Evolutionary conservation across 1,140 invertebrate genomes (phyloP), one percentile per base, ranked within the genome.

Genomic region (Belonocnema kinseyi): DNA sequence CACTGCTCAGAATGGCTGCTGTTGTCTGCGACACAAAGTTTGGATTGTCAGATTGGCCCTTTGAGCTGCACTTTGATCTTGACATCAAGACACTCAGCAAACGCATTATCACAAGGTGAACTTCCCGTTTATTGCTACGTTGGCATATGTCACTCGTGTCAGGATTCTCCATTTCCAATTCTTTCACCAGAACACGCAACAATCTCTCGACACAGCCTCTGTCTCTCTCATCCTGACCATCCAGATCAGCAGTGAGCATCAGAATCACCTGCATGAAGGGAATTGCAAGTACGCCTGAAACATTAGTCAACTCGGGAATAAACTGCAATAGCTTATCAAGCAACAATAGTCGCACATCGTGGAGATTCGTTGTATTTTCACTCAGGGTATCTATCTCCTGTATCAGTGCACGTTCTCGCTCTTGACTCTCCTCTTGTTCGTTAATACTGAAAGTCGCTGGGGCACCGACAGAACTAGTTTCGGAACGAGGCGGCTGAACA

Each of bases 191-290:
- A 0, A 95, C 93, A 54, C 93, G 92, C 0, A 99, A 92, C 10
- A 98, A 91, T 10, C 93, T 93, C 80, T 97, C 95, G 1, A 98
- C 91, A 46, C 95, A 95, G 1, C 92, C 92, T 81, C 94, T 94
- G 84, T 98, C 97, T 61, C 94, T 93, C 81, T 97, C 97, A 14
- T 95, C 94, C 85, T 94, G 94, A 5, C 95, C 95, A 90, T 98
- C 97, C 11, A 99, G 92, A 90, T 99, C 97, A 58, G 95, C 95
- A 6, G 97, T 97, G 46, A 99, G 91, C 95, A 98, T 98, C 7
- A 98, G 92, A 5, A 99, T 92, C 6, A 97, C 96, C 93, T 97
- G 97, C 92, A 98, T 95, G 79, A 96, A 96, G 1, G 98, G 98
- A 88, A 99, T 97, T 13, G 96, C 94, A 75, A 96, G 92, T 2